phyloP scores from a whole-genome alignment of 1,140 invertebrate genomes.

The Drosophila mojavensis region DNA sequence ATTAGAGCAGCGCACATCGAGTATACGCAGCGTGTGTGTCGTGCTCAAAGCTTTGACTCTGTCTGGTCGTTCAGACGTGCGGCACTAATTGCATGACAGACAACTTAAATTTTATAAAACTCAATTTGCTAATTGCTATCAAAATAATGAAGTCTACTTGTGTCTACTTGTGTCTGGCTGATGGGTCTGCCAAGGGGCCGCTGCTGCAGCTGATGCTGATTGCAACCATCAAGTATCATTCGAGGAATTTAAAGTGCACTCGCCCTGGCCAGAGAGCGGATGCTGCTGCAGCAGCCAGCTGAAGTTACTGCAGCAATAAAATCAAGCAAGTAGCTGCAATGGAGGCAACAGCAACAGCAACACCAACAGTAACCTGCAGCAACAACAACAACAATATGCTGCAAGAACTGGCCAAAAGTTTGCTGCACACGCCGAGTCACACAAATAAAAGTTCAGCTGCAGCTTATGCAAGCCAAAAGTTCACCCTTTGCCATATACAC shows the following conservation, averaged over 20 bases:
- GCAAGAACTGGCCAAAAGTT: constrained; percentile 49
- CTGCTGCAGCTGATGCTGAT: constrained; percentile 44
- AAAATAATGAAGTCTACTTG: constrained; percentile 75
- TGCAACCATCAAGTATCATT: constrained; percentile 82
- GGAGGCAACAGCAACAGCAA: constrained; percentile 15
- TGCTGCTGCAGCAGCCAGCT: constrained; percentile 22
- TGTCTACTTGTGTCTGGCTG: neutral
- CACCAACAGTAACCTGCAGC: constrained; percentile 16
- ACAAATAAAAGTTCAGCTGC: constrained; percentile 76
- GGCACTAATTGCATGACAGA: constrained; percentile 77
- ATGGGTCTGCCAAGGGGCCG: constrained; percentile 6
- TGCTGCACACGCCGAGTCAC: constrained; percentile 71
- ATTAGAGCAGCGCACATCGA: constrained; percentile 36
- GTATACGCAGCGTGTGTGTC: constrained; percentile 57
- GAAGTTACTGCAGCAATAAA: constrained; percentile 61
- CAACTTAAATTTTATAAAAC: constrained; percentile 75
- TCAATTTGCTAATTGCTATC: constrained; percentile 82
- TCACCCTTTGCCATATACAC: constrained; percentile 43
- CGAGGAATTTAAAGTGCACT: constrained; percentile 79
- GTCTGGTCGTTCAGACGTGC: constrained; percentile 38
- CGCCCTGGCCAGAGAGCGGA: constrained; percentile 28
- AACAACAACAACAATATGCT: constrained; percentile 18
- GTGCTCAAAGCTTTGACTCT: constrained; percentile 7
- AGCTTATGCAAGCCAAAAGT: constrained; percentile 64
- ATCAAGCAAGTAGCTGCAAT: constrained; percentile 31